These are phyloP conservation scores for Platycnemis pennipes DNA, from an alignment of 2,888 invertebrate genomes.

Conservation along the genomic window DNA sequence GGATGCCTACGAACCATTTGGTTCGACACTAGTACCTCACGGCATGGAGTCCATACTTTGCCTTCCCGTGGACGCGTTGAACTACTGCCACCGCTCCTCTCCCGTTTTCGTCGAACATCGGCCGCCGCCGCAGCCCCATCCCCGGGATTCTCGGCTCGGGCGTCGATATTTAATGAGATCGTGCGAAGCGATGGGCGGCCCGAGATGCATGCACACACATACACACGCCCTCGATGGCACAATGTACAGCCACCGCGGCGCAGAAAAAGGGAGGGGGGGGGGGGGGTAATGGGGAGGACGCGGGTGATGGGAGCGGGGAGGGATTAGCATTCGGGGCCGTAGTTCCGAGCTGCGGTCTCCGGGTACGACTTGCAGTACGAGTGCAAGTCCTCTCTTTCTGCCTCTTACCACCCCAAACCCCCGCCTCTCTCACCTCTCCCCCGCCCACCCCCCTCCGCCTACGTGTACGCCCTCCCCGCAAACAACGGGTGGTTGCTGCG, in stretches of 20 bases:
- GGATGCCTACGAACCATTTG: too few relatives aligned
- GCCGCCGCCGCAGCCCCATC: not conserved
- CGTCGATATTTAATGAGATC: conserved; percentile 19
- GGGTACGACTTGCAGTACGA: not conserved
- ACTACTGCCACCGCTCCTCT: not conserved
- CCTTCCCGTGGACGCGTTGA: not conserved
- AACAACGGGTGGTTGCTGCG: not conserved
- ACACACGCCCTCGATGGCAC: not conserved
- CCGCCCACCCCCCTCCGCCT: not conserved
- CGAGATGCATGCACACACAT: not conserved
- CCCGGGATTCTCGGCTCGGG: not conserved
- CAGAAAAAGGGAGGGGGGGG: not conserved
- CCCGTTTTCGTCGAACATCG: too few relatives aligned
- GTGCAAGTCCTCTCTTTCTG: not conserved
- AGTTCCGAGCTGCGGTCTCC: not conserved
- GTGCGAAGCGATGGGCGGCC: not conserved
- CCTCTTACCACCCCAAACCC: not conserved
- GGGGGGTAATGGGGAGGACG: not conserved
- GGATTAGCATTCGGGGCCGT: not conserved
- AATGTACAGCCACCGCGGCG: not conserved
- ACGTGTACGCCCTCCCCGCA: not conserved
- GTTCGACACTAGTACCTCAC: too few relatives aligned
- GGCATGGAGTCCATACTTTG: too few relatives aligned
- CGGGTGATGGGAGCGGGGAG: too few relatives aligned
- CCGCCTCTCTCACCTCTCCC: not conserved